Percentiles rank a stretch among this genome's conserved stretches.
These are phyloP conservation scores for Heliothis subflexa DNA, from an alignment of 1,140 invertebrate species.

Conservation along the genomic window DNA sequence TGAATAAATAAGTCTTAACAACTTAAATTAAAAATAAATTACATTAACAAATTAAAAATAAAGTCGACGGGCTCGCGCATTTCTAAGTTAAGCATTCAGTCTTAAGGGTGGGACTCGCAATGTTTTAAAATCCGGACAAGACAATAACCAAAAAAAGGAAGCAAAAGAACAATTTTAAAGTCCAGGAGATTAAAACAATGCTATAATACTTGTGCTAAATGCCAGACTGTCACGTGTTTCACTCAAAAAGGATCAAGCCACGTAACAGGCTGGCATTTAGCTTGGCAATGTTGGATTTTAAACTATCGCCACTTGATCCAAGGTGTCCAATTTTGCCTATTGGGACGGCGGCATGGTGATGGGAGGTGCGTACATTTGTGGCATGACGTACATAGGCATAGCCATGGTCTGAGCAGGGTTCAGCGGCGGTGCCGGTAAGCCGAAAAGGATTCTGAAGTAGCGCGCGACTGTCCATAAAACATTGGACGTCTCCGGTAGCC, in stretches of 20 bases:
- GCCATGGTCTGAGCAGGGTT: conserved; percentile 71
- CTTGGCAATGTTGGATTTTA: conserved; percentile 59
- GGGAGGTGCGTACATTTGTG: conserved; percentile 69
- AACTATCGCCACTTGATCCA: conserved; percentile 78
- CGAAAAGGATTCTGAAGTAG: conserved; percentile 84
- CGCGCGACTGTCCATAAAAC: conserved; percentile 84
- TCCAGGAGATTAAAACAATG: conserved; percentile 75
- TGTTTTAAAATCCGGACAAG: conserved; percentile 67
- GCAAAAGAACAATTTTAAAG: conserved; percentile 52
- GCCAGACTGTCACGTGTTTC: conserved; percentile 77
- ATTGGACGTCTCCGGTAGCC: conserved; percentile 84
- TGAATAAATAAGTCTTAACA: conserved; percentile 83
- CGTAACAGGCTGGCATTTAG: conserved; percentile 83
- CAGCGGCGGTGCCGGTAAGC: conserved; percentile 75
- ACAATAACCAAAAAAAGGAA: conserved; percentile 27
- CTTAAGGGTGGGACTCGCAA: conserved; percentile 65
- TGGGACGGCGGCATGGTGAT: conserved; percentile 69
- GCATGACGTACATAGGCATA: conserved; percentile 78
- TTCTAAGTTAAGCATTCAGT: conserved; percentile 69
- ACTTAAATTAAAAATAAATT: conserved; percentile 76
- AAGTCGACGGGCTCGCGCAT: conserved; percentile 84
- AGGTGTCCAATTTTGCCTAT: conserved; percentile 79
- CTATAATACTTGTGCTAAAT: conserved; percentile 74
- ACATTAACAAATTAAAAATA: conserved; percentile 69
- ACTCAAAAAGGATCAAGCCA: conserved; percentile 70